phyloP scores from a whole-genome alignment of 2,888 invertebrate species.

The Pammene aurita region DNA sequence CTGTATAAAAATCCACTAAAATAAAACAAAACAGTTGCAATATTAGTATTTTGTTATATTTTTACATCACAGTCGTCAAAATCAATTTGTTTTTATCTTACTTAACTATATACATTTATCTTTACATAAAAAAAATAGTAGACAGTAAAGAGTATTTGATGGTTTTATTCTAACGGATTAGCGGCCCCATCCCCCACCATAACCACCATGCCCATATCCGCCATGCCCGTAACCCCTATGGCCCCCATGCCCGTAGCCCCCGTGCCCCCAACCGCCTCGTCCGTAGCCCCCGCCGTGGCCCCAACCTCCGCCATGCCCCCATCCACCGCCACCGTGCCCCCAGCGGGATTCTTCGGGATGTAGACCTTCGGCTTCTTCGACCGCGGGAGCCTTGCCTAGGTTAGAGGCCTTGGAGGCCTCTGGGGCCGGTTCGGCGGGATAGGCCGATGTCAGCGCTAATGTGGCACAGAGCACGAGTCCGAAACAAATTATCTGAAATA shows the following conservation, averaged over 20 bases:
- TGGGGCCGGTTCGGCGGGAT: conserved; percentile 10
- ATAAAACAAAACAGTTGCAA: too few species aligned
- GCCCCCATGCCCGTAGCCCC: neutral
- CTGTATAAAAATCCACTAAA: neutral
- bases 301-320: neutral
- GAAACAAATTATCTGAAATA: conserved; percentile 20
- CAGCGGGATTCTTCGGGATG: conserved; percentile 20
- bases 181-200: neutral
- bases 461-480: conserved; percentile 14
- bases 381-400: neutral
- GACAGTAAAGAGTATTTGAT: too few species aligned
- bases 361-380: neutral
- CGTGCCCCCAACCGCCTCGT: neutral
- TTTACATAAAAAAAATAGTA: too few species aligned
- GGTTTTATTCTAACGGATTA: too few species aligned
- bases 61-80: neutral
- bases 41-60: too few species aligned
- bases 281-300: neutral
- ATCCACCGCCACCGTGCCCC: conserved; percentile 10
- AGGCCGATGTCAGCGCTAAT: conserved; percentile 16
- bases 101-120: too few species aligned
- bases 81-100: too few species aligned
- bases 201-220: too few species aligned
- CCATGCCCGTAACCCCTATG: neutral
- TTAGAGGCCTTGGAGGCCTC: neutral